Evolutionary conservation across 2,113 vertebrate genomes (phyloP).

Genomic region (Hydropotes inermis): DNA sequence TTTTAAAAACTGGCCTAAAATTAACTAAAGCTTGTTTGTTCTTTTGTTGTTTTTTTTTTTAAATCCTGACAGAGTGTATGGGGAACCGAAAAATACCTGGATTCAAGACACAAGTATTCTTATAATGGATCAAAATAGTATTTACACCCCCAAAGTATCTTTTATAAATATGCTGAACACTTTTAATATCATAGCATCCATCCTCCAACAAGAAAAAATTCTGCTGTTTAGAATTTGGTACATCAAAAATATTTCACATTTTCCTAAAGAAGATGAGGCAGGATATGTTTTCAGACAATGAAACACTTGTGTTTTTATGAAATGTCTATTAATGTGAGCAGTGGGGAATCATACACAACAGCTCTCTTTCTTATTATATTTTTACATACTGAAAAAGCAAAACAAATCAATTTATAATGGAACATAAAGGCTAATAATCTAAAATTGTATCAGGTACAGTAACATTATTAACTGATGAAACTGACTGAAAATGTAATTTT

Average conservation of each 20-base stretch:
- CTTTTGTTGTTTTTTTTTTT: not conserved
- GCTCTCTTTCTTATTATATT: constrained; percentile 26
- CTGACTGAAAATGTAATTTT: not conserved
- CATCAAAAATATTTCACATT: constrained; percentile 20
- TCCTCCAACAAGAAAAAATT: not conserved
- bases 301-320: constrained; percentile 54
- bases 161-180: not conserved
- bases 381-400: constrained; percentile 6
- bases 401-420: constrained; percentile 41
- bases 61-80: not conserved
- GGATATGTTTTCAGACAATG: constrained; percentile 26
- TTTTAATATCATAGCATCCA: not conserved
- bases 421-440: constrained; percentile 1
- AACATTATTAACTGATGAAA: constrained; percentile 9
- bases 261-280: constrained; percentile 19
- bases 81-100: not conserved
- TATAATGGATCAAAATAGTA: not conserved
- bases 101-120: not conserved
- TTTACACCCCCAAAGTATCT: not conserved
- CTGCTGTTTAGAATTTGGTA: constrained; percentile 35
- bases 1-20: constrained; percentile 28
- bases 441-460: constrained; percentile 30
- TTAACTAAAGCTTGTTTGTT: not conserved
- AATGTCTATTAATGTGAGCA: constrained; percentile 25
- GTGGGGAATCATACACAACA: constrained; percentile 45